Conservation (phyloP, 2,888 invertebrate genomes). For the Tipula confusa region DNA sequence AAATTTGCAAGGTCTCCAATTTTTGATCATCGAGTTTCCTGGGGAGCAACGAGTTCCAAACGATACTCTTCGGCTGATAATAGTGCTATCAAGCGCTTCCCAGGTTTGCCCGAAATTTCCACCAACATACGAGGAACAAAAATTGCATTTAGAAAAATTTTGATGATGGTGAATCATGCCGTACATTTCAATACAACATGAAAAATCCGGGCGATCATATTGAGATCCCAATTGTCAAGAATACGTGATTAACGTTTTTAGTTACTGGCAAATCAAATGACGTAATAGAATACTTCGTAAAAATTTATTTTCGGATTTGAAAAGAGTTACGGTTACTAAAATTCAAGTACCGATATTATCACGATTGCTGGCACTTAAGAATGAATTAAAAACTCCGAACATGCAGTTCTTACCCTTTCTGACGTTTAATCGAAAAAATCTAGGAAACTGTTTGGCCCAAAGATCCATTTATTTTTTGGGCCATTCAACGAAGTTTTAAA, state of each 20-base stretch:
- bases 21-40: too few species aligned
- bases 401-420: conserved; percentile 88
- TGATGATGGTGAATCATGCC: conserved; percentile 88
- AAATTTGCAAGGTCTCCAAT: too few species aligned
- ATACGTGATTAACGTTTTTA: conserved; percentile 93
- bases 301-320: conserved; percentile 85
- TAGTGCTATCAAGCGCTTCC: too few species aligned
- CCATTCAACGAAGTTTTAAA: conserved; percentile 76
- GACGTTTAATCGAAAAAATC: conserved; percentile 97
- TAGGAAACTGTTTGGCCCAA: conserved; percentile 85
- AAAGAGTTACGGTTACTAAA: conserved; percentile 88
- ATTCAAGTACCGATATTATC: conserved; percentile 85
- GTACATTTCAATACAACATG: conserved; percentile 87
- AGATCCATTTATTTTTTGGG: conserved; percentile 95
- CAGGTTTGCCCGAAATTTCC: conserved; percentile 76
- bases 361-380: conserved; percentile 90
- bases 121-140: conserved; percentile 75
- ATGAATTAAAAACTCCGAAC: conserved; percentile 93
- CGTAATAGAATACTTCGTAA: conserved; percentile 83
- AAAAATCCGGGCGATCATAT: conserved; percentile 91
- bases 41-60: too few species aligned
- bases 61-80: too few species aligned
- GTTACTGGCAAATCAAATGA: conserved; percentile 90
- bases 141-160: conserved; percentile 87
- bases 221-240: conserved; percentile 92